These are phyloP conservation scores for Hemiprocne comata DNA, from an alignment of 2,113 vertebrate genomes.

Conservation along the genomic window DNA sequence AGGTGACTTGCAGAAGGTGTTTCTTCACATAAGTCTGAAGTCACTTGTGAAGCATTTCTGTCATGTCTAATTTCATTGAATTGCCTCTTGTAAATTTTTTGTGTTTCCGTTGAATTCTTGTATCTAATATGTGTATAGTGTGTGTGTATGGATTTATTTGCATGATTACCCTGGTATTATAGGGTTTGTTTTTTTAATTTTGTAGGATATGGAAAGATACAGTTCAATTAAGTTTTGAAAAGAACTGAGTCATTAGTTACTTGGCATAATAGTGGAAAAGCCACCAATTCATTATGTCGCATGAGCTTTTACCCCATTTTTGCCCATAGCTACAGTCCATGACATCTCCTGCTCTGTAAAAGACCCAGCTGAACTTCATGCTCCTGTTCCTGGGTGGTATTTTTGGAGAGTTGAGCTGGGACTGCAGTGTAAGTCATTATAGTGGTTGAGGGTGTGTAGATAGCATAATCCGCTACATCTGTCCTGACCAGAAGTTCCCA, in stretches of 20 bases:
- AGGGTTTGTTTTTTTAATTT: background rate
- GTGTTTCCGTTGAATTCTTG: background rate
- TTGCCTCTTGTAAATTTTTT: background rate
- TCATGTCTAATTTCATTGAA: background rate
- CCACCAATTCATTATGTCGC: background rate
- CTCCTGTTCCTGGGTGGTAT: background rate
- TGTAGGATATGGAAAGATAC: background rate
- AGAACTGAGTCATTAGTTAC: background rate
- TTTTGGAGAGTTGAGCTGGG: background rate
- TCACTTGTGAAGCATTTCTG: background rate
- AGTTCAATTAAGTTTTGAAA: background rate
- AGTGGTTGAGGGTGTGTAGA: background rate
- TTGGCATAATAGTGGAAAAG: background rate
- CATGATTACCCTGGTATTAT: background rate
- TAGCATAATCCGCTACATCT: background rate
- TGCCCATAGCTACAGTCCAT: background rate
- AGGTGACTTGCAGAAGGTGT: background rate
- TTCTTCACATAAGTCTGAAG: background rate
- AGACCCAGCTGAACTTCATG: background rate
- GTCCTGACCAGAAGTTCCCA: background rate
- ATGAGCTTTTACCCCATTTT: background rate
- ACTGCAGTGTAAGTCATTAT: background rate
- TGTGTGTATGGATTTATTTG: background rate
- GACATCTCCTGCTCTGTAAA: background rate
- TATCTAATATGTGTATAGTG: background rate